Conservation (phyloP, 2,797 vertebrate species). For the Hippoglossus hippoglossus region DNA sequence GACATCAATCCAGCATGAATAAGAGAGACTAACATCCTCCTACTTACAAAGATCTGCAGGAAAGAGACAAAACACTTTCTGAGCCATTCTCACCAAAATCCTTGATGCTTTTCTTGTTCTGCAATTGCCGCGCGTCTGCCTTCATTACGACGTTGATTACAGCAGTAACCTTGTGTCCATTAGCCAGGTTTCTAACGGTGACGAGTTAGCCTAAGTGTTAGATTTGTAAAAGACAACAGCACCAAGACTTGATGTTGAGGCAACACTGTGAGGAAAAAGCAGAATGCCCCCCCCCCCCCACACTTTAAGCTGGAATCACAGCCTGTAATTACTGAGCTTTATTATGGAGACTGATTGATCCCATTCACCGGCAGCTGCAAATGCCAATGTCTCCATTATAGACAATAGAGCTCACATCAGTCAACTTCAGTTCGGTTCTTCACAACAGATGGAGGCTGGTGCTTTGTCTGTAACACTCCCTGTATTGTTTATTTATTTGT, state of each 20-base stretch:
- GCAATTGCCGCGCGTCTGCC: conserved; percentile 15
- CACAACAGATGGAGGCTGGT: conserved; percentile 48
- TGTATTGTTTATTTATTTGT: conserved; percentile 43
- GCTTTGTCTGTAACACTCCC: conserved; percentile 35
- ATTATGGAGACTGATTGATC: conserved; percentile 81
- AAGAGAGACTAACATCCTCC: conserved; percentile 68
- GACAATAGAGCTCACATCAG: conserved; percentile 50
- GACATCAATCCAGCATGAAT: conserved; percentile 72
- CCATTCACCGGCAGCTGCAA: conserved; percentile 69
- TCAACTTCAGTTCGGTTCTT: conserved; percentile 41
- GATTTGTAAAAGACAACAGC: conserved; percentile 30
- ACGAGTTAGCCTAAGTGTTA: conserved; percentile 29
- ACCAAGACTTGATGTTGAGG: conserved; percentile 23
- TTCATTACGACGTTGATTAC: conserved; percentile 26
- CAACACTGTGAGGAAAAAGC: conserved; percentile 25
- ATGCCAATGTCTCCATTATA: conserved; percentile 70
- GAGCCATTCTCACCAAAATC: conserved; percentile 38
- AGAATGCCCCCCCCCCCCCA: conserved; percentile 21
- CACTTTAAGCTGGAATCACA: conserved; percentile 51
- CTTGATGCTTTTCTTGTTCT: conserved; percentile 26
- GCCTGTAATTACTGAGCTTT: conserved; percentile 76
- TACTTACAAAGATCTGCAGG: conserved; percentile 61
- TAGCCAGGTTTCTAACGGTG: conserved; percentile 44
- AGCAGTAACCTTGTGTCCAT: conserved; percentile 33
- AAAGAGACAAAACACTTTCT: conserved; percentile 52